These are phyloP conservation scores for Lepisosteus osseus DNA, from an alignment of 2,113 vertebrate genomes.

Conservation along the genomic window DNA sequence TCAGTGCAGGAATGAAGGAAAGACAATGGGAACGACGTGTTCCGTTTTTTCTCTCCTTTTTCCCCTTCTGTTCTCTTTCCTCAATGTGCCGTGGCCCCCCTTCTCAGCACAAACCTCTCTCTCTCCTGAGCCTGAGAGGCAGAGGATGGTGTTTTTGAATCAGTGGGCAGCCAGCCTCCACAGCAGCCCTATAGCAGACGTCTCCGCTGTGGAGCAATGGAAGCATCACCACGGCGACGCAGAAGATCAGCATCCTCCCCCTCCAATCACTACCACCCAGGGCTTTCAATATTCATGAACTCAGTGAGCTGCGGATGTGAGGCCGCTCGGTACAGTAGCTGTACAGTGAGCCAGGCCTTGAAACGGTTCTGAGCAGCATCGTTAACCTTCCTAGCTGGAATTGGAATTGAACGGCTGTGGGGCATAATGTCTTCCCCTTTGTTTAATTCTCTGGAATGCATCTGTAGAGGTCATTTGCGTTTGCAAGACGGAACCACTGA, in stretches of 20 bases:
- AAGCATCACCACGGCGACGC: slow-evolving; percentile 49
- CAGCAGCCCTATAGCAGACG: slow-evolving; percentile 44
- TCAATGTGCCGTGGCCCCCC: not conserved
- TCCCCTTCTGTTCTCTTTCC: slow-evolving; percentile 2
- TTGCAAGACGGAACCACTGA: not conserved
- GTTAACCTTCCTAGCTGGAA: not conserved
- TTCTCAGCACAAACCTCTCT: not conserved
- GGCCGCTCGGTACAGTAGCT: not conserved
- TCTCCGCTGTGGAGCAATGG: slow-evolving; percentile 33
- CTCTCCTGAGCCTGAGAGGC: slow-evolving; percentile 23
- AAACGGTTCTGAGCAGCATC: no score
- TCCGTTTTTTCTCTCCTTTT: not conserved
- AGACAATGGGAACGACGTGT: slow-evolving; percentile 27
- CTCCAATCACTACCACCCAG: slow-evolving; percentile 21
- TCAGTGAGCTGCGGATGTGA: not conserved
- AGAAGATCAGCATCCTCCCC: slow-evolving; percentile 37
- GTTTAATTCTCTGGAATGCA: not conserved
- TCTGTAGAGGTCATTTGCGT: not conserved
- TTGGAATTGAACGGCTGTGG: not conserved
- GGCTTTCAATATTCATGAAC: slow-evolving; percentile 57
- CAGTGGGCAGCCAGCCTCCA: slow-evolving; percentile 52
- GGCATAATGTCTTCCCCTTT: not conserved
- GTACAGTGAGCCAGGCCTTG: not conserved
- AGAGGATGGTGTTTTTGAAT: slow-evolving; percentile 57
- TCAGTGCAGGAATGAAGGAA: slow-evolving; percentile 15